phyloP scores from a whole-genome alignment of 2,797 vertebrate species.

The Paramormyrops hopkinsi region DNA sequence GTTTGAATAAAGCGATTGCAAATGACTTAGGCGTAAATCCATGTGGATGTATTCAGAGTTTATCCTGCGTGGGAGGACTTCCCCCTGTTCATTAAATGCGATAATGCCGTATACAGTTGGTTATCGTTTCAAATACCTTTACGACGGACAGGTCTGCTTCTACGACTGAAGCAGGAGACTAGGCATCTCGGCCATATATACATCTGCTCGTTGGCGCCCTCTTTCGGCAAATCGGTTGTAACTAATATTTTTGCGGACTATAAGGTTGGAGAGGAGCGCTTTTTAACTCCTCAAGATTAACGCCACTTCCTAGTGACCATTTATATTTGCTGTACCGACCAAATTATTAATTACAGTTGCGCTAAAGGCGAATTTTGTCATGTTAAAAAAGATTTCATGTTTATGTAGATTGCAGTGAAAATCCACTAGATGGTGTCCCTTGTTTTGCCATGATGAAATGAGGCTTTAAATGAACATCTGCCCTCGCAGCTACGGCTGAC shows the following conservation, averaged over 20 bases:
- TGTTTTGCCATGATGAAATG: constrained; percentile 26
- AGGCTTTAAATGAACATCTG: constrained; percentile 18
- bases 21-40: background rate
- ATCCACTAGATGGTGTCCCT: constrained; percentile 40
- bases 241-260: background rate
- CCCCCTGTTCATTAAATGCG: background rate
- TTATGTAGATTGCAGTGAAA: constrained; percentile 33
- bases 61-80: background rate
- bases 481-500: constrained; percentile 24
- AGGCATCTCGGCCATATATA: constrained; percentile 49
- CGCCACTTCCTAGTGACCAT: background rate
- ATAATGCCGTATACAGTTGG: constrained; percentile 13
- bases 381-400: constrained; percentile 28
- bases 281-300: background rate
- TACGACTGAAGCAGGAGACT: constrained; percentile 45
- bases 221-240: constrained; percentile 49
- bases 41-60: background rate
- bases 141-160: constrained; percentile 2
- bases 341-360: background rate
- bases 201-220: constrained; percentile 64
- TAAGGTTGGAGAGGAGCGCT: background rate
- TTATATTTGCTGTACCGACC: background rate
- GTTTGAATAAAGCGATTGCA: background rate
- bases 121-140: constrained; percentile 19
- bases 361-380: background rate